Evolutionary conservation across 2,797 vertebrate genomes (phyloP), one percentile per base, ranked within the genome.

Genomic region (Tapirus indicus): DNA sequence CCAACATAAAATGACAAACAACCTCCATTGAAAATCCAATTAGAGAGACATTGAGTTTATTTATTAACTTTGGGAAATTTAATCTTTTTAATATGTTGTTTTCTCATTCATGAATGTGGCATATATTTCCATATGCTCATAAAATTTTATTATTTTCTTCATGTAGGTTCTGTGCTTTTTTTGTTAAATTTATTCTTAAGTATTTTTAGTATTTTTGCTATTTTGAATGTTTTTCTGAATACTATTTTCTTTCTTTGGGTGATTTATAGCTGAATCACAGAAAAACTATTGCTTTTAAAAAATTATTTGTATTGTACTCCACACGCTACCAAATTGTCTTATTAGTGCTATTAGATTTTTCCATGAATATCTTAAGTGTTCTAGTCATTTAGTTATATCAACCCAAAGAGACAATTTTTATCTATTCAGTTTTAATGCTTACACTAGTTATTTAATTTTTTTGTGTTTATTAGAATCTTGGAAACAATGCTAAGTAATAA

Each of bases 81-180:
- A 88, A 41, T 95, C 10, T 91, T 95, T 87, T 91, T 56, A 74
- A 47, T 78, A 88, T 75, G 4, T 66, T 82, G 6, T 75, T 13
- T 90, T 64, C 29, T 16, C 60, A 47, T 71, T 85, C 35, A 52
- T 75, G 12, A 93, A 69, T 1, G 21, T 66, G 9, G 32, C 35
- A 0, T 69, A n/a, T 68, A 10, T 86, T 58, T 89, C 16, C 47
- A 38, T 29, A 38, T 85, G 7, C 62, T 85, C 2, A 49, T 41
- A 88, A 69, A 58, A n/a, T 79, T 91, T 92, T 62, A 71, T 66
- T 87, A 41, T 69, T 86, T 95, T 90, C n/a, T 94, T 72, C 32
- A 64, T n/a, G 17, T 27, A 72, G 27, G 11, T 71, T 52, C 83
- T 93, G 7, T 66, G 49, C 8, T 94, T 94, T 90, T 87, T 29